A percentile compares a stretch with the other conserved stretches of the same genome.
These are phyloP conservation scores for Siniperca knerii DNA, from an alignment of 2,113 vertebrate species.

Conservation along the genomic window DNA sequence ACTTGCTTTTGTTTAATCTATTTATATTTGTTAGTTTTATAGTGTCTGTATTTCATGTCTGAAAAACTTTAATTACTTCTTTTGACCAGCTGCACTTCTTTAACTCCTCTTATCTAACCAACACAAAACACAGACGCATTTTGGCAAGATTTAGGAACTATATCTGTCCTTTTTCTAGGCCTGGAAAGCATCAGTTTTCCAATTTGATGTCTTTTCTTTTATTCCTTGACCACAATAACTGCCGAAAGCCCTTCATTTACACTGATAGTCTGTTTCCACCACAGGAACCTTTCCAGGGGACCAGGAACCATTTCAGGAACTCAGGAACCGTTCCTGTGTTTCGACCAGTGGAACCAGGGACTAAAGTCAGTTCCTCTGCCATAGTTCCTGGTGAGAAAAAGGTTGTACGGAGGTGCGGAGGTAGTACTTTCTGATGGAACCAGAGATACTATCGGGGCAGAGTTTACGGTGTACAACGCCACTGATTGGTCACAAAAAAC, in stretches of 20 bases:
- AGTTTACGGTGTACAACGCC: not conserved
- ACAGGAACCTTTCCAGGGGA: not conserved
- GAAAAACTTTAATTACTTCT: not conserved
- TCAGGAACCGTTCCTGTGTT: not conserved
- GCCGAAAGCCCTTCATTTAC: constrained; percentile 3
- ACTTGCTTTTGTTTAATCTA: too few relatives aligned
- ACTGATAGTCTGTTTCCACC: constrained; percentile 1
- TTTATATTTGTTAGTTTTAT: not conserved
- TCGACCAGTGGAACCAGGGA: not conserved
- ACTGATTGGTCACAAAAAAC: not conserved
- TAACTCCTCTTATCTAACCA: not conserved
- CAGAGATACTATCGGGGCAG: not conserved
- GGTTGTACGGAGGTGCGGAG: not conserved
- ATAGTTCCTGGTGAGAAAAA: not conserved
- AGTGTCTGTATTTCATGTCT: not conserved
- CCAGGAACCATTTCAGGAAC: not conserved
- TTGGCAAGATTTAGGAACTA: not conserved
- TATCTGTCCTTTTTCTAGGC: constrained; percentile 1
- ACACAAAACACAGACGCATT: not conserved
- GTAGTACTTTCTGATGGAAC: too few relatives aligned
- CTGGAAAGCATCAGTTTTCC: constrained; percentile 8
- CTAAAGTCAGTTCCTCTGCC: not conserved
- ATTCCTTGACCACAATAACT: not conserved
- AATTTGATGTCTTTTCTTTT: constrained; percentile 21
- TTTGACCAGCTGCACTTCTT: constrained; percentile 27